Evolutionary conservation across 2,888 invertebrate genomes (phyloP), one percentile per base, ranked within the genome.

Genomic region (Spilarctia lutea): DNA sequence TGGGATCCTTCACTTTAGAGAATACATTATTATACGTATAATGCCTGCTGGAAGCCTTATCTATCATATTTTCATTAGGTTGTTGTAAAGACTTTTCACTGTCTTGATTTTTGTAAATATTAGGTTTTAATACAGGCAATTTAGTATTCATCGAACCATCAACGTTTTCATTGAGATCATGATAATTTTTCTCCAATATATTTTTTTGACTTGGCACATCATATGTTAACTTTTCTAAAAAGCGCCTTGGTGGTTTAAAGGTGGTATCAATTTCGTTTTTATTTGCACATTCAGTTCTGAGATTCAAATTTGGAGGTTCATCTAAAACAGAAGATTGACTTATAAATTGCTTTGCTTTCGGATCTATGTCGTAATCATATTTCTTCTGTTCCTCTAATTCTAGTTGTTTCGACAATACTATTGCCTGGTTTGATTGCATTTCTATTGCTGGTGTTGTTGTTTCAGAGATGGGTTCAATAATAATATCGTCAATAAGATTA

Each of bases 1-100:
- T 84, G 67, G 91, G 91, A 72, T 69, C 75, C 71, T 74, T 73
- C 75, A 76, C 42, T 52, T 70, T 39, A 33, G 45, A 27, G 24
- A 52, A 2, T 30, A 3, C 42, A 65, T 66, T 72, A 27, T 16
- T 63, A 35, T 35, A 27, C 1, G 39, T 52, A 39, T 65, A 33
- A 45, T 35, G 35, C 30, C 18, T 20, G 11, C 1, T 52, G 18
- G 39, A 52, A 48, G 52, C 0, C 10, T 48, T 20, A n/a, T 3
- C 33, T 67, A 10, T 20, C 8, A 18, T 24, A 18, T 42, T n/a
- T 42, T 56, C 39, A 1, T 24, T 39, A 27, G 39, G 42, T 72
- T 66, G 3, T 24, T 65, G 33, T 45, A 33, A 18, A 63, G 27
- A 20, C 7, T 42, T 30, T 30, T 63, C 27, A 8, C 30, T 30